Evolutionary conservation across 2,888 invertebrate species (phyloP).

Genomic region (Subacronicta megacephala): DNA sequence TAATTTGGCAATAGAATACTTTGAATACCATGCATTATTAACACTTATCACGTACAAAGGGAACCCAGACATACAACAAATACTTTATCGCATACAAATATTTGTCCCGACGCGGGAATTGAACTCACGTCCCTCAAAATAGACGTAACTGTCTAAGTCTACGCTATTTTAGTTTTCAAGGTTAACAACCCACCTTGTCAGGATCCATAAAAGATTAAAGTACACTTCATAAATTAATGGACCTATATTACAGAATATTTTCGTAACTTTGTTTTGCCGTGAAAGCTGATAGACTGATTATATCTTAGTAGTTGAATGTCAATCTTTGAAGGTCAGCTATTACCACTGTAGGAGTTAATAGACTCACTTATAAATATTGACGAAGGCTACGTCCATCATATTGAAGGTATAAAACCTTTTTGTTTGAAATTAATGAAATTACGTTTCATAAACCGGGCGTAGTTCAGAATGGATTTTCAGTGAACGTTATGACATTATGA

Average conservation of each 20-base stretch:
- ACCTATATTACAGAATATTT: background rate
- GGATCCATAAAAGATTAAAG: background rate
- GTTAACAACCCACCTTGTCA: background rate
- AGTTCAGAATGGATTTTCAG: slow-evolving; percentile 35
- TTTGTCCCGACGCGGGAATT: slow-evolving; percentile 15
- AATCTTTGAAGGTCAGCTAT: slow-evolving; percentile 19
- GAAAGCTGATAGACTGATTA: slow-evolving; percentile 2
- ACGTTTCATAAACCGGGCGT: slow-evolving; percentile 15
- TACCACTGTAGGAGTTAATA: slow-evolving; percentile 24
- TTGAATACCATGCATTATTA: too few relatives aligned
- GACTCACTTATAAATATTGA: slow-evolving; percentile 35
- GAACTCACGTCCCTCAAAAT: slow-evolving; percentile 10
- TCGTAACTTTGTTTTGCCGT: background rate
- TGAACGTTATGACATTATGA: slow-evolving; percentile 30
- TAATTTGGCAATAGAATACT: too few relatives aligned
- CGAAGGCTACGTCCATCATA: slow-evolving; percentile 38
- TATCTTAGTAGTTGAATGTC: background rate
- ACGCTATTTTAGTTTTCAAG: slow-evolving; percentile 6
- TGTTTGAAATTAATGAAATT: slow-evolving; percentile 38
- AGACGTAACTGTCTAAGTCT: slow-evolving; percentile 2
- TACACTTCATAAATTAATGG: background rate
- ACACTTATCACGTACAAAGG: slow-evolving; percentile 26
- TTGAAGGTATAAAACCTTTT: slow-evolving; percentile 38
- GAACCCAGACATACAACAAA: slow-evolving; percentile 17
- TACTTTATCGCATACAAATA: slow-evolving; percentile 10